Percentiles rank a stretch among this genome's conserved stretches.
Conservation (phyloP, 2,888 invertebrate species). For the Luperina nickerlii region DNA sequence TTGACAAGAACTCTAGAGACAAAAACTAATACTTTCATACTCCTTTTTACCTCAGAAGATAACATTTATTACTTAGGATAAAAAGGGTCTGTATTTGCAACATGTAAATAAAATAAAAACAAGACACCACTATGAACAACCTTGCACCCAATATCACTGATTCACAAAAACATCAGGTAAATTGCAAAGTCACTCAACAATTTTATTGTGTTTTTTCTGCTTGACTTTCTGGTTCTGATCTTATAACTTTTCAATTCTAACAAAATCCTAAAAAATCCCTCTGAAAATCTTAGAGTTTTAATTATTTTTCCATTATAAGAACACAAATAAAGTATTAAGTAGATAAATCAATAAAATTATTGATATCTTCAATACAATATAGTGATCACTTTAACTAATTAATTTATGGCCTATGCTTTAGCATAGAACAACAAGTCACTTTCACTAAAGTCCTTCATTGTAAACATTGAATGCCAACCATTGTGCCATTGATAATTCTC, state of each 20-base stretch:
- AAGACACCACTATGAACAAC: background rate
- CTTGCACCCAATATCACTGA: background rate
- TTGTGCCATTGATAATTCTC: conserved; percentile 1
- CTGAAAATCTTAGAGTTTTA: background rate
- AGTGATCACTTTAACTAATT: background rate
- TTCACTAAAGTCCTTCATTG: conserved; percentile 20
- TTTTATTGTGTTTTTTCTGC: no score
- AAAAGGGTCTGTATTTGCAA: background rate
- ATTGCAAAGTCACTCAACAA: background rate
- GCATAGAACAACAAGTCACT: conserved; percentile 10
- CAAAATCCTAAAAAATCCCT: background rate
- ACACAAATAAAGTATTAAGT: background rate
- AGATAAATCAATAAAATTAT: background rate
- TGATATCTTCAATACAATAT: background rate
- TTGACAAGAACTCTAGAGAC: background rate
- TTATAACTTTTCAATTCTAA: background rate
- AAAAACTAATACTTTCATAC: background rate
- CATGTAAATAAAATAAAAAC: background rate
- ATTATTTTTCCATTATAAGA: background rate
- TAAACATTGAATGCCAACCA: conserved; percentile 4
- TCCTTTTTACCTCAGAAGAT: background rate
- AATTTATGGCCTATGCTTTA: background rate
- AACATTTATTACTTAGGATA: background rate
- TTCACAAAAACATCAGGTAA: background rate
- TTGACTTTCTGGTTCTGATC: background rate